Conservation (phyloP, 2,888 invertebrate genomes). For the Agriopis aurantiaria region DNA sequence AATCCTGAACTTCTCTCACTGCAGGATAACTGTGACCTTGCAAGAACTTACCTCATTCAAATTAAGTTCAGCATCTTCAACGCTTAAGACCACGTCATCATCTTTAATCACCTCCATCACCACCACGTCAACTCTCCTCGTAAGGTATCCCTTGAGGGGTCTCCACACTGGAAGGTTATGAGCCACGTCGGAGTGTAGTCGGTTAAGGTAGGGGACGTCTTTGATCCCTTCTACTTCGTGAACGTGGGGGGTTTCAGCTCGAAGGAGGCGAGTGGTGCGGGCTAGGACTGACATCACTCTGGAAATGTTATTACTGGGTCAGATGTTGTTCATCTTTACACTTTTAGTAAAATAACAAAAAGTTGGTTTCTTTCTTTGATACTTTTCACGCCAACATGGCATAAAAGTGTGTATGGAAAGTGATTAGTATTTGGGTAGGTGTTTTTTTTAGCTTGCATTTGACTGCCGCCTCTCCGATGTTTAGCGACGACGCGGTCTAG, state of each 20-base stretch:
- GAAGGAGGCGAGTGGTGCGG: slow-evolving; percentile 61
- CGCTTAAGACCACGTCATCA: slow-evolving; percentile 50
- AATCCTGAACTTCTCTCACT: no score
- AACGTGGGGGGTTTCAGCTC: slow-evolving; percentile 70
- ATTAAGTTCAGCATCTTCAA: slow-evolving; percentile 62
- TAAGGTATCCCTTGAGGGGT: slow-evolving; percentile 59
- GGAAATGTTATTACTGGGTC: slow-evolving; percentile 26
- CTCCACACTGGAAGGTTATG: slow-evolving; percentile 62
- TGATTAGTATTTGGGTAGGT: no score
- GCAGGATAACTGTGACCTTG: no score
- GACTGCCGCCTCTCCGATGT: no score
- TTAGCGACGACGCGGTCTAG: no score
- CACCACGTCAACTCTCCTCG: slow-evolving; percentile 43
- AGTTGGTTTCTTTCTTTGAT: no score
- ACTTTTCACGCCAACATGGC: no score
- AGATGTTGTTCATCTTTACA: background rate
- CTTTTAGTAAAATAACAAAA: no score
- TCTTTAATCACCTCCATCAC: slow-evolving; percentile 50
- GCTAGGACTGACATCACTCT: slow-evolving; percentile 61
- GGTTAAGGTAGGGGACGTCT: slow-evolving; percentile 60
- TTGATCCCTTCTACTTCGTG: slow-evolving; percentile 70
- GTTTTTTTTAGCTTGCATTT: no score
- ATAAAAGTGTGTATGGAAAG: no score
- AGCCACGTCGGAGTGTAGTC: slow-evolving; percentile 59
- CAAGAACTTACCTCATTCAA: slow-evolving; percentile 63